Evolutionary conservation across 2,888 invertebrate species (phyloP).

Genomic region (Parascotia fuliginaria): DNA sequence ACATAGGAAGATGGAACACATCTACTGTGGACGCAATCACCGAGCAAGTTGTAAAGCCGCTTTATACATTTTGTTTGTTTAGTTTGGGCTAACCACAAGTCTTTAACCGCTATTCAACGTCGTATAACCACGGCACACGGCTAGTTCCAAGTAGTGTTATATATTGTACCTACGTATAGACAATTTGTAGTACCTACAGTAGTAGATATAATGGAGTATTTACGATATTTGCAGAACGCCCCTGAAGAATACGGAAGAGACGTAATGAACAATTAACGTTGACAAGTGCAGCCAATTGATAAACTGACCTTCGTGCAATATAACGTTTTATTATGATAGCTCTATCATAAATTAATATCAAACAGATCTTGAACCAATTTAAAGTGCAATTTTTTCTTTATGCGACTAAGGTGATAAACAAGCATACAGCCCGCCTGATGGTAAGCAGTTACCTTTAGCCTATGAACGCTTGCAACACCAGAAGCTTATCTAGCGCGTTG

Average conservation of each 20-base stretch:
- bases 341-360: neutral
- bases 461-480: neutral
- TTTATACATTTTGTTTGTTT: constrained; percentile 30
- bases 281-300: neutral
- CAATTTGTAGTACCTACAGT: constrained; percentile 1
- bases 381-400: neutral
- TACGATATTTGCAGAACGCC: neutral
- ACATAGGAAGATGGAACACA: constrained; percentile 9
- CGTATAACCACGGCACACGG: neutral
- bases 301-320: neutral
- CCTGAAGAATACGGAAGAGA: neutral
- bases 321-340: neutral
- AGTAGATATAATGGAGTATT: neutral
- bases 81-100: constrained; percentile 29
- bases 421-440: neutral
- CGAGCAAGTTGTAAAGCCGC: constrained; percentile 17
- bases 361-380: neutral
- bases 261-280: neutral
- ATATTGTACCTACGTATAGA: neutral
- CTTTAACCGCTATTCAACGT: constrained; percentile 21
- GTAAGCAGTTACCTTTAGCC: neutral
- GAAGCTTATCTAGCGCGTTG: neutral
- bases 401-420: neutral
- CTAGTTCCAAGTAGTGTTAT: constrained; percentile 6
- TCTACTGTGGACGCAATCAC: constrained; percentile 19